These are phyloP conservation scores for Buphagus erythrorhynchus DNA, from an alignment of 2,797 vertebrate genomes.

Conservation along the genomic window DNA sequence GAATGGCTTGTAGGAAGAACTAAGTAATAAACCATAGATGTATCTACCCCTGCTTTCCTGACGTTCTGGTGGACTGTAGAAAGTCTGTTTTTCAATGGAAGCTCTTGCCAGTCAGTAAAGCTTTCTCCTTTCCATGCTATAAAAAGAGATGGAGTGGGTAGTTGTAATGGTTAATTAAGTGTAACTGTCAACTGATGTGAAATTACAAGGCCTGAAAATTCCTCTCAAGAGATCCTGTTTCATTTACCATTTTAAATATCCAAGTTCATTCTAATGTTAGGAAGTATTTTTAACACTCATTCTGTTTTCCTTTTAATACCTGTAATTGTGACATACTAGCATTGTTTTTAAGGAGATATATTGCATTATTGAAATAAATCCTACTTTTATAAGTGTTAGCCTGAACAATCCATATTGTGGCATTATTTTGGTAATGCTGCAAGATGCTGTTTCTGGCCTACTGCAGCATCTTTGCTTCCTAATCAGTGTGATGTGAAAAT, in stretches of 20 bases:
- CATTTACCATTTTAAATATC: neutral
- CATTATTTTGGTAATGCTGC: neutral
- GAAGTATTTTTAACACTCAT: neutral
- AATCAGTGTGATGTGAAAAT: neutral
- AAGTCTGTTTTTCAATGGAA: neutral
- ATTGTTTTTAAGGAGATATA: neutral
- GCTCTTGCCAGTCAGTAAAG: neutral
- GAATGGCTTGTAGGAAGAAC: neutral
- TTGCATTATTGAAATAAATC: neutral
- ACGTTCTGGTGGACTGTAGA: neutral
- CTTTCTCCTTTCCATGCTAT: neutral
- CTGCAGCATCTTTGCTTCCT: neutral
- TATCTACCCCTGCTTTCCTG: neutral
- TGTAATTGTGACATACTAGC: neutral
- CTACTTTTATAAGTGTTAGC: neutral
- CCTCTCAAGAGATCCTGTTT: neutral
- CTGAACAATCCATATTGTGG: neutral
- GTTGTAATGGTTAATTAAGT: constrained; percentile 7
- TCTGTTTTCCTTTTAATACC: neutral
- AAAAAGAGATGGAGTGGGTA: neutral
- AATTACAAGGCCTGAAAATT: neutral
- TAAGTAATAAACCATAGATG: neutral
- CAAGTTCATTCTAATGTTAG: neutral
- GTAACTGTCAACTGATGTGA: neutral
- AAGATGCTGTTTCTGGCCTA: neutral